Evolutionary conservation across 2,797 vertebrate genomes (phyloP).

Genomic region (Neopelma chrysocephalum): DNA sequence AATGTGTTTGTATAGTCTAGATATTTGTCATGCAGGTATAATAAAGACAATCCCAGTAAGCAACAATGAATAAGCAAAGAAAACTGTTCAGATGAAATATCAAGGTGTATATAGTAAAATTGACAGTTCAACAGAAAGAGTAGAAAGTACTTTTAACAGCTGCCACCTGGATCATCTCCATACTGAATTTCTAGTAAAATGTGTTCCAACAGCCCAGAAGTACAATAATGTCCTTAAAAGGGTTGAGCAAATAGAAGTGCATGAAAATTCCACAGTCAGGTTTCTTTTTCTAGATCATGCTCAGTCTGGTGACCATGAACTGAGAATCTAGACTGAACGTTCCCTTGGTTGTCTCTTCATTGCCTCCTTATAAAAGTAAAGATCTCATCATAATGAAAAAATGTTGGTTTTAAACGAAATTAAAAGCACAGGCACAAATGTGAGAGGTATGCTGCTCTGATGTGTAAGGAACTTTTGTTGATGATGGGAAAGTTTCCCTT

Average conservation of each 20-base stretch:
- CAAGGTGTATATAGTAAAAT: background rate
- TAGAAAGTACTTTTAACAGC: background rate
- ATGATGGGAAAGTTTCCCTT: background rate
- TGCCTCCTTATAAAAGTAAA: background rate
- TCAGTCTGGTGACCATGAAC: background rate
- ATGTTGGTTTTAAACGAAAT: background rate
- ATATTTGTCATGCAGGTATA: background rate
- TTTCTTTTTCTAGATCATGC: background rate
- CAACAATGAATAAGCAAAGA: background rate
- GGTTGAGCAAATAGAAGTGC: background rate
- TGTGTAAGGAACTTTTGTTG: accelerated
- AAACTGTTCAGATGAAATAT: background rate
- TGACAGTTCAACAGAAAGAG: background rate
- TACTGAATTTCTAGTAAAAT: background rate
- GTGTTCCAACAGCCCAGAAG: background rate
- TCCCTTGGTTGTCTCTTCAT: background rate
- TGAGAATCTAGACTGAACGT: background rate
- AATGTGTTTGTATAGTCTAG: background rate
- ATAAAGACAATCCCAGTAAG: background rate
- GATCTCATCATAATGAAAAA: background rate
- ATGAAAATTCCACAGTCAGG: background rate
- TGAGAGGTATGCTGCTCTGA: background rate
- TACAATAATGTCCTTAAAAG: background rate
- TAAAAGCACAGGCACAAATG: background rate
- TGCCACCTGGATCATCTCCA: background rate